Evolutionary conservation across 2,113 vertebrate genomes (phyloP).

Genomic region (zebrafish (Danio rerio)): GRCz12tu NC_133200.1:17488001-17488500

Average conservation of each 20-base stretch:
- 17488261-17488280: no score
- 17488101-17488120: not conserved
- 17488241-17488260: not conserved
- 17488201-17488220: not conserved
- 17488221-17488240: not conserved
- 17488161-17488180: no score
- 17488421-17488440: constrained; percentile 38
- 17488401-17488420: constrained; percentile 57
- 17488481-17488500: constrained; percentile 29
- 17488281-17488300: constrained; percentile 75
- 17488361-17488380: constrained; percentile 52
- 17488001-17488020: no score
- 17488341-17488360: constrained; percentile 60
- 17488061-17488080: no score
- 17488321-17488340: constrained; percentile 69
- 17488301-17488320: constrained; percentile 66
- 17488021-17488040: no score
- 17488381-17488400: constrained; percentile 55
- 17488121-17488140: not conserved
- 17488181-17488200: not conserved
- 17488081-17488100: no score
- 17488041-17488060: no score
- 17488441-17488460: not conserved
- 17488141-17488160: no score
- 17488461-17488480: not conserved